Base-by-base conservation (phyloP, 2,888 invertebrate species). In the Marasmarcha lunaedactyla region DNA sequence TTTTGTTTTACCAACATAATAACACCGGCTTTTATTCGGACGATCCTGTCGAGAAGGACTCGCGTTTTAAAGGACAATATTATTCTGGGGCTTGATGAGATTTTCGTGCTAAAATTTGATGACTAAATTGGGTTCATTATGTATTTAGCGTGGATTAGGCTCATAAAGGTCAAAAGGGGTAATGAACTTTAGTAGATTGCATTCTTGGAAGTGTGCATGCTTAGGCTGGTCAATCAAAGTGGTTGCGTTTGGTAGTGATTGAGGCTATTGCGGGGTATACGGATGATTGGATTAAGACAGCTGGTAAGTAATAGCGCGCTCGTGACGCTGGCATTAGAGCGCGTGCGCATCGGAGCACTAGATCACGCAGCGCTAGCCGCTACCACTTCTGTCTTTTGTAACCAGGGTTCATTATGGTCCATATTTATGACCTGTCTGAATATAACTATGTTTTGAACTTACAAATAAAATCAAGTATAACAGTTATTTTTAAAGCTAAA, bases 1-100 rank as follows among this genome's bases (percentile, higher is more conserved):
- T 83, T 83, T 76, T 78, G 78, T 81, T 83, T 81, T 79, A 83
- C 81, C 78, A 81, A 83, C 81, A 81, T 81, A 81, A 83, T 83
- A 83, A 72, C 77, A 63, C 76, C 73, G 78, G 65, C 78, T 72
- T 73, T 78, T 77, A 79, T 79, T 73, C 77, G 59, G 57, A 54
- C 71, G 68, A 65, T 71, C 72, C 70, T 57, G 58, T 62, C 66
- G 20, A 58, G 67, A 68, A 76, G 76, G 77, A 79, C 79, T 63
- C 62, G 67, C 57, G 66, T 68, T 71, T 61, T 63, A 79, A 34
- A 76, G 78, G 81, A 83, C 81, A 81, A 77, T 77, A 77, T 74
- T 72, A 77, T 76, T 70, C 69, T 62, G 45, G 61, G 57, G 58
- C n/a, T 59, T 78, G 72, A 79, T 79, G 79, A 78, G 78, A 73